Base-by-base conservation (phyloP, 2,888 invertebrate genomes). In the Sphaeridia pumilis region DNA sequence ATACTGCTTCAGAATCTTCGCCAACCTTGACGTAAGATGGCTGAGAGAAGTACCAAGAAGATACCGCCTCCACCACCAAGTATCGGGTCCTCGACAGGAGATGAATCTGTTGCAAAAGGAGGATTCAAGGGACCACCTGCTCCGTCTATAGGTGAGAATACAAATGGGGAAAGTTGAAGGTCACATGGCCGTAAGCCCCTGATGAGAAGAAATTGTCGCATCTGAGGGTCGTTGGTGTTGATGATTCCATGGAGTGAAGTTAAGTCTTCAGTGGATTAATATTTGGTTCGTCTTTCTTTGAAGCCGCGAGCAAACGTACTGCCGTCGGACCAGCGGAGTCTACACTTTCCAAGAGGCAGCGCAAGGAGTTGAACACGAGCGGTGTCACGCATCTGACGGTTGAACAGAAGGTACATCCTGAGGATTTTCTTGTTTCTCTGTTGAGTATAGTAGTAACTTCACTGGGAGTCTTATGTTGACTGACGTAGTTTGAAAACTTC, bases 1-100 rank as follows among this genome's bases (percentile, higher is more conserved):
- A 21, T 70, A 82, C 70, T 80, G 79, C 58, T 73, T 78, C n/a
- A n/a, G n/a, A n/a, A n/a, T 31, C 10, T 31, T 10, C 10, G 31
- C 31, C 7, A 14, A 31, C 7, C 10, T 14, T 31, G 10, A 31
- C 10, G 31, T 10, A 31, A 10, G 20, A 38, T 38, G 38, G 38
- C 12, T 17, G 20, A 38, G 5, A 20, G 38, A 12, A 17, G 10
- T 5, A 17, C 41, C 3, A 51, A 51, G 31, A 51, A 51, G 20
- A 20, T 51, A 14, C 51, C 51, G 2, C 51, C 51, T 24, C 51
- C 51, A 24, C 51, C 51, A 14, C 51, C 51, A 2, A 45, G 45
- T 35, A 51, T 51, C 22, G 51, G 51, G 20, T 51, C 51, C 5
- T 51, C 51, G 2, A 31, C 51, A 27, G 51, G 51, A 35, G 45